Evolutionary conservation across 2,888 invertebrate species (phyloP), one percentile per base, ranked within the genome.

Genomic region (Daptonema setosum): DNA sequence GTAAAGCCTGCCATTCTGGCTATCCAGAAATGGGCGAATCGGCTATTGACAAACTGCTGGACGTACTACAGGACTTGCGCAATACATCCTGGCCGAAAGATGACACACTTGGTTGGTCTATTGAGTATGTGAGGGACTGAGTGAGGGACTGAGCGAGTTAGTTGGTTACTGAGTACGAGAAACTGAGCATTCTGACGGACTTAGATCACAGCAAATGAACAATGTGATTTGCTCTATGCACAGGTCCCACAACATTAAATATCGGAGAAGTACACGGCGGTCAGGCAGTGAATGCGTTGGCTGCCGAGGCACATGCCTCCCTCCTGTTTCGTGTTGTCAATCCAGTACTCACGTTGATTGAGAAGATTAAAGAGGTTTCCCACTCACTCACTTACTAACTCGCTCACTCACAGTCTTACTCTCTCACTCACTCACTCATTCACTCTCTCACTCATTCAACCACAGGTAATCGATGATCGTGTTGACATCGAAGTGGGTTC

Each of bases 211-310:
- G 14, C 5, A 24, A 3, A 2, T 52, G 26, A n/a, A 20, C n/a
- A n/a, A n/a, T n/a, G n/a, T n/a, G n/a, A n/a, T n/a, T n/a, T n/a
- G n/a, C n/a, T n/a, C n/a, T n/a, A n/a, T n/a, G n/a, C n/a, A n/a
- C n/a, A 63, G 65, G 67, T n/a, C 61, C 61, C 22, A 67, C 67
- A 17, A 67, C 67, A 1, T 57, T 62, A 51, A 67, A 67, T 57
- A 61, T 67, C 52, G 67, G 67, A 1, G 55, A 61, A 22, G 63
- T 67, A 26, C 35, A 60, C 22, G 67, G 67, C 17, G 67, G 67
- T 0, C 66, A 66, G 53, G 67, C 67, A 25, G 55, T 66, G 57
- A 67, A 67, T 54, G 66, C 66, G 1, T 61, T 65, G 62, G 65
- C 67, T 0, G 64, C 56, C 17, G 45, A 61, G 11, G 65, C 66